Evolutionary conservation across 2,113 vertebrate species (phyloP).

Genomic region (Trogon melanurus): DNA sequence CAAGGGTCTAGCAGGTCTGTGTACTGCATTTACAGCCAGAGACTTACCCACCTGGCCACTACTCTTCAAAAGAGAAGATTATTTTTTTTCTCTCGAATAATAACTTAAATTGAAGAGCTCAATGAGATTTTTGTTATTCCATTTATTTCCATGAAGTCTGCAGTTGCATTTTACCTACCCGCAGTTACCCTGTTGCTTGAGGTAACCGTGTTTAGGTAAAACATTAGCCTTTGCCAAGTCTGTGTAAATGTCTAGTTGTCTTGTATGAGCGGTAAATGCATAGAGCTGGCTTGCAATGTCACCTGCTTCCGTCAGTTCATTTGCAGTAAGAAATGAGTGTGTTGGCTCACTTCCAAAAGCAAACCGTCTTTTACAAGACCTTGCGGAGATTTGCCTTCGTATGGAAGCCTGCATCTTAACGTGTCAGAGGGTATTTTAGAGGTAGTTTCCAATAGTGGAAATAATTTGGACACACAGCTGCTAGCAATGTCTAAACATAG

Average conservation of each 20-base stretch:
- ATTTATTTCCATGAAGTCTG: neutral
- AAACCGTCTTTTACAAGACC: neutral
- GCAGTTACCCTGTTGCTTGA: neutral
- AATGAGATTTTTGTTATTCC: neutral
- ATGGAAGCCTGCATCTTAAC: neutral
- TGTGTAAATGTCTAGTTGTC: fast-evolving
- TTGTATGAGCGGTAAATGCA: neutral
- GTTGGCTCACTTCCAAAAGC: neutral
- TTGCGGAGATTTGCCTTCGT: neutral
- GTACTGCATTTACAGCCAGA: neutral
- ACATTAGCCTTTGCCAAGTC: neutral
- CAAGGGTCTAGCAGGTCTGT: neutral
- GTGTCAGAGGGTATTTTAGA: neutral
- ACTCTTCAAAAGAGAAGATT: neutral
- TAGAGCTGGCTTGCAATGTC: neutral
- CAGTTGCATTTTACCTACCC: neutral
- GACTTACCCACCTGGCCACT: neutral
- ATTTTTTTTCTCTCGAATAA: neutral
- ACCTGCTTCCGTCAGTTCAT: neutral
- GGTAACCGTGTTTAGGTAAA: neutral
- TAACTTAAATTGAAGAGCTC: neutral
- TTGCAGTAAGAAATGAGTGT: neutral
- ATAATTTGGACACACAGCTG: neutral
- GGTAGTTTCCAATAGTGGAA: neutral
- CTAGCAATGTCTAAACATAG: neutral